A percentile compares a stretch with the other conserved stretches of the same genome.
Evolutionary conservation across 1,140 invertebrate species (phyloP).

Genomic region (Aphis craccivora): DNA sequence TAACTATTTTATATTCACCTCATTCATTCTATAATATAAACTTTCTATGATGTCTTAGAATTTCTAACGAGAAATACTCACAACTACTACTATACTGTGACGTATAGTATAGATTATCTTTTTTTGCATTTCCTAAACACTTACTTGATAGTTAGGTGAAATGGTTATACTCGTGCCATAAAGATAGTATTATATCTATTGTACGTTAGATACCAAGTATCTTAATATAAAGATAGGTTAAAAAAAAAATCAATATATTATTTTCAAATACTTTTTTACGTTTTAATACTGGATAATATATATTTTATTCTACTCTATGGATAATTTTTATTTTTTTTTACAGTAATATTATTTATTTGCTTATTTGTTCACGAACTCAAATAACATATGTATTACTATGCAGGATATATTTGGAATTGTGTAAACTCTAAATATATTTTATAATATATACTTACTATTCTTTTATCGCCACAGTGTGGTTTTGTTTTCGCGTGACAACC

Average conservation of each 20-base stretch:
- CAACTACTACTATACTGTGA: too few relatives aligned
- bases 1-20: background rate
- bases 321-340: too few relatives aligned
- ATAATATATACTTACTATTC: background rate
- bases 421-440: background rate
- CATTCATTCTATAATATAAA: background rate
- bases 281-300: background rate
- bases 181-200: background rate
- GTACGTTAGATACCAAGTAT: background rate
- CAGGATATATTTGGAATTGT: background rate
- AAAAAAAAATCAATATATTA: background rate
- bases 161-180: background rate
- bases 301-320: background rate
- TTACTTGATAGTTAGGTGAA: too few relatives aligned
- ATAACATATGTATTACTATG: background rate
- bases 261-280: background rate
- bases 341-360: background rate
- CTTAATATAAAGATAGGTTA: background rate
- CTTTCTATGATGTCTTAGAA: background rate
- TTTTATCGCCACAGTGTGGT: background rate
- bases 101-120: background rate
- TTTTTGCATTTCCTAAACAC: background rate
- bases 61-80: background rate
- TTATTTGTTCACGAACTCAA: background rate
- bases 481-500: constrained; percentile 6